Percentiles rank a stretch among this genome's conserved stretches.
These are phyloP conservation scores for Neodiprion fabricii DNA, from an alignment of 1,140 invertebrate species.

Conservation along the genomic window DNA sequence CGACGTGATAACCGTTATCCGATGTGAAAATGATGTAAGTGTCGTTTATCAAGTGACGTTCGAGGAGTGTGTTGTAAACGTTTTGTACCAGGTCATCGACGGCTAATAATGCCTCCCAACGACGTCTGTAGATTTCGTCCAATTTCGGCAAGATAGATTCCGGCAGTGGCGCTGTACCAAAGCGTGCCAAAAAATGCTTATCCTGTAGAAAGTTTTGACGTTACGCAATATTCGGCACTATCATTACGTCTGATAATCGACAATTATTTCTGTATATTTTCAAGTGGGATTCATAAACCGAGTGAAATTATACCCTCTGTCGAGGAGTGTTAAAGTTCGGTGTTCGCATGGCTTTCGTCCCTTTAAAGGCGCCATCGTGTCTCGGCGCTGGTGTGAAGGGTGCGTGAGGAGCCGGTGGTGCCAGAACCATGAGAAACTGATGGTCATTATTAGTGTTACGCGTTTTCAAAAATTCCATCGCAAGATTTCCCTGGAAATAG, in stretches of 20 bases:
- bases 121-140: slow-evolving; percentile 72
- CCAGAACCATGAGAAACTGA: slow-evolving; percentile 84
- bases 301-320: slow-evolving; percentile 47
- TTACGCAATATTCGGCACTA: background rate
- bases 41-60: slow-evolving; percentile 66
- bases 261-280: too few species aligned
- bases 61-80: slow-evolving; percentile 66
- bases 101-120: slow-evolving; percentile 81
- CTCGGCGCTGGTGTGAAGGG: slow-evolving; percentile 82
- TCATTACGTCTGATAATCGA: background rate
- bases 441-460: slow-evolving; percentile 34
- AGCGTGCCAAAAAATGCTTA: slow-evolving; percentile 81
- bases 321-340: slow-evolving; percentile 75
- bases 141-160: slow-evolving; percentile 64
- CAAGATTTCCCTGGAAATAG: slow-evolving; percentile 62
- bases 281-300: background rate
- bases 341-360: slow-evolving; percentile 69
- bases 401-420: slow-evolving; percentile 83
- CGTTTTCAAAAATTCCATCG: slow-evolving; percentile 65
- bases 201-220: slow-evolving; percentile 58
- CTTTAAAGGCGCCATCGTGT: slow-evolving; percentile 69
- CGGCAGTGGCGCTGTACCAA: slow-evolving; percentile 70
- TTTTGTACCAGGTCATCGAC: slow-evolving; percentile 84
- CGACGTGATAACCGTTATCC: slow-evolving; percentile 90
- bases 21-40: slow-evolving; percentile 87